phyloP scores from a whole-genome alignment of 2,797 vertebrate species.

The Tympanoctomys barrerae region DNA sequence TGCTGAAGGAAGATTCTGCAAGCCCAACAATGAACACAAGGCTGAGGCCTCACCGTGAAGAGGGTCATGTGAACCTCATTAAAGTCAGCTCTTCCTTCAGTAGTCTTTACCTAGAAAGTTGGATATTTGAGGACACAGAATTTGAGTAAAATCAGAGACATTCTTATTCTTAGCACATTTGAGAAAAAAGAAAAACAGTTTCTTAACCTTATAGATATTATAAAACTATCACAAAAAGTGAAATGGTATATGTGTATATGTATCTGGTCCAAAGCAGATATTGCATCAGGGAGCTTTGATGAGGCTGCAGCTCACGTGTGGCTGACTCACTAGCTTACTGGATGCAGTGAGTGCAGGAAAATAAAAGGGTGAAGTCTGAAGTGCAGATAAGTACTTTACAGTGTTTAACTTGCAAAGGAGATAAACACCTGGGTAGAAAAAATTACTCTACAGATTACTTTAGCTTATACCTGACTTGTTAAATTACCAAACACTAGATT shows the following conservation, averaged over 20 bases:
- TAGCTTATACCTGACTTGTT: neutral
- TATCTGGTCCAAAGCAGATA: neutral
- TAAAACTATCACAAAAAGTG: neutral
- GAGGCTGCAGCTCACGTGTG: neutral
- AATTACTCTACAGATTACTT: neutral
- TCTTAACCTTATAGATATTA: neutral
- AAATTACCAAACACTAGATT: neutral
- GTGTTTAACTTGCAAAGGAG: neutral
- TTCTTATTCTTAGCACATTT: constrained; percentile 3
- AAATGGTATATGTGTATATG: neutral
- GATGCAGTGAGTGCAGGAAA: neutral
- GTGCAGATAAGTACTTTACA: neutral
- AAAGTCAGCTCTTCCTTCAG: neutral
- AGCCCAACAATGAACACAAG: neutral
- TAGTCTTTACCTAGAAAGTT: neutral
- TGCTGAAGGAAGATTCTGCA: neutral
- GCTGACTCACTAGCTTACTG: neutral
- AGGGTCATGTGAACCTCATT: neutral
- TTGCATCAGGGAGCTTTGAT: neutral
- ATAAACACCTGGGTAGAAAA: neutral
- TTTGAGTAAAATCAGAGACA: neutral
- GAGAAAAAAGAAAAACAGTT: neutral
- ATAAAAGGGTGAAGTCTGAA: neutral
- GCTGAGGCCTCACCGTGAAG: neutral
- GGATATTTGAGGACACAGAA: neutral